phyloP scores from a whole-genome alignment of 2,888 invertebrate species.

The Drosophila demipolita region DNA sequence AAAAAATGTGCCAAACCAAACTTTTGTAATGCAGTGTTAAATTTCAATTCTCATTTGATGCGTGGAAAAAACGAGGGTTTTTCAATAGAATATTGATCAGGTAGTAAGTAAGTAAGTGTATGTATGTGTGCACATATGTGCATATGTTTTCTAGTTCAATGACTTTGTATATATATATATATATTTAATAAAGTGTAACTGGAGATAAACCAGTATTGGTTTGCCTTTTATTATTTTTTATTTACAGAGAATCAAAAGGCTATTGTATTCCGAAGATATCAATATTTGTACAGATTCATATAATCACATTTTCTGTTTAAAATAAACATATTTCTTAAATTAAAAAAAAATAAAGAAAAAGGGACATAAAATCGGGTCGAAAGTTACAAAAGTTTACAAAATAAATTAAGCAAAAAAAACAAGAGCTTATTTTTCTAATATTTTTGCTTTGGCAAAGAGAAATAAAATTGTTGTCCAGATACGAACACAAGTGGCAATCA shows the following conservation, averaged over 20 bases:
- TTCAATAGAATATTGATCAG: not conserved
- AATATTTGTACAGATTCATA: not conserved
- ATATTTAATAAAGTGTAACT: not conserved
- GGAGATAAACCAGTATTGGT: not conserved
- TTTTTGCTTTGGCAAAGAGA: not conserved
- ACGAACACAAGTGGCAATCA: constrained; percentile 16
- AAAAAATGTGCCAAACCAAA: not conserved
- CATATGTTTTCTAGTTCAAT: not conserved
- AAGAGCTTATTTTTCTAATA: not conserved
- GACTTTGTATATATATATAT: not conserved
- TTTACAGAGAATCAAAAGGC: not conserved
- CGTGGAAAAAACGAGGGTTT: not conserved
- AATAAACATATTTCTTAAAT: not conserved
- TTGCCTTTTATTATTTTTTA: not conserved
- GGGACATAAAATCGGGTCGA: too few relatives aligned
- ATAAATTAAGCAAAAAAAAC: not conserved
- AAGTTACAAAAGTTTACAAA: not conserved
- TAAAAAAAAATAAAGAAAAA: not conserved
- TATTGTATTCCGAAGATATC: not conserved
- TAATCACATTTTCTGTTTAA: not conserved
- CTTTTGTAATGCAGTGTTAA: not conserved
- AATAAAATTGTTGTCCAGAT: not conserved
- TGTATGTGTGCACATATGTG: not conserved
- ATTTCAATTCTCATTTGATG: not conserved
- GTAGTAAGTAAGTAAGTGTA: not conserved